Conservation (phyloP, 2,888 invertebrate genomes). For the Dicyrtoma fusca region DNA sequence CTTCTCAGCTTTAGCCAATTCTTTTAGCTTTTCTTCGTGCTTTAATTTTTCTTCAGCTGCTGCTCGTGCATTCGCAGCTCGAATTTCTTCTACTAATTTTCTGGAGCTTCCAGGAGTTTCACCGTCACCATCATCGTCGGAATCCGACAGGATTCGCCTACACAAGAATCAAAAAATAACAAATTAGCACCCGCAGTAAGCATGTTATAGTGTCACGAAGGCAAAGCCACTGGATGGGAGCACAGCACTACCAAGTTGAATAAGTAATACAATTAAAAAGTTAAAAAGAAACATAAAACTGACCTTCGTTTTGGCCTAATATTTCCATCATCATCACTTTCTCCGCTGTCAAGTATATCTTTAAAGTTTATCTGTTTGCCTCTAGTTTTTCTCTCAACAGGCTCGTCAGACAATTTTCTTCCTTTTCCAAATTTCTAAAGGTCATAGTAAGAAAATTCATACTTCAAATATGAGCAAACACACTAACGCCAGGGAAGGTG, state of each 20-base stretch:
- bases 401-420: constrained; percentile 46
- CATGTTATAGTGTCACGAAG: constrained; percentile 3
- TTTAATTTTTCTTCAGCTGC: constrained; percentile 59
- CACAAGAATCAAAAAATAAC: constrained; percentile 6
- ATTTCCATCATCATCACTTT: constrained; percentile 69
- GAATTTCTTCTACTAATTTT: constrained; percentile 53
- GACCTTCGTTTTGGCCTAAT: constrained; percentile 55
- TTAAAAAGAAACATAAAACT: not conserved
- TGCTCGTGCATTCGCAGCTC: constrained; percentile 52
- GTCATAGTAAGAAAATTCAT: too few relatives aligned
- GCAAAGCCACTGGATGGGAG: too few relatives aligned
- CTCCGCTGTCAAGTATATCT: constrained; percentile 67
- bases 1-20: constrained; percentile 20
- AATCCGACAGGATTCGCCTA: constrained; percentile 50
- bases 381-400: constrained; percentile 69
- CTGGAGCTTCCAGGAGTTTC: constrained; percentile 45
- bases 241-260: too few relatives aligned
- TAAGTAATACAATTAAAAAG: too few relatives aligned
- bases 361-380: constrained; percentile 77
- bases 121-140: constrained; percentile 46
- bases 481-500: too few relatives aligned
- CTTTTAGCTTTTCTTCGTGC: constrained; percentile 57
- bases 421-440: constrained; percentile 42
- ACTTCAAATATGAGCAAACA: not conserved
- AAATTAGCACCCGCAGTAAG: too few relatives aligned